These are phyloP conservation scores for Aleiodes sp. DNA, from an alignment of 1,140 invertebrate species.

Conservation along the genomic window DNA sequence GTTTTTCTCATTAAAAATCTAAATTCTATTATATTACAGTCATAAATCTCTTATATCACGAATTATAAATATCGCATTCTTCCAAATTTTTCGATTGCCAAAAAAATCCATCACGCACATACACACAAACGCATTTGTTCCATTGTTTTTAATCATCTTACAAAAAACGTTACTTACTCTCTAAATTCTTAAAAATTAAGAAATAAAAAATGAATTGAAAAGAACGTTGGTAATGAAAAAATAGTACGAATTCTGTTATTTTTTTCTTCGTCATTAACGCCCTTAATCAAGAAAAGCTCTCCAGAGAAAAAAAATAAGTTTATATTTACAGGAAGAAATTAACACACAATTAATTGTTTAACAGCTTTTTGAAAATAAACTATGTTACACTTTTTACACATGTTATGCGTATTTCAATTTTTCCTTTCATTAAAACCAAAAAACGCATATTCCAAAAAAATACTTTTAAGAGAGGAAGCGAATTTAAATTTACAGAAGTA, in stretches of 20 bases:
- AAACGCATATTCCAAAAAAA: no score
- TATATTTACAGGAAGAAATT: no score
- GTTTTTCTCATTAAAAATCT: constrained; percentile 34
- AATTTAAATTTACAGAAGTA: no score
- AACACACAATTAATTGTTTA: no score
- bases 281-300: neutral
- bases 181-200: constrained; percentile 30
- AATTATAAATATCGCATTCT: constrained; percentile 47
- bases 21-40: constrained; percentile 53
- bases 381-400: no score
- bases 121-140: neutral
- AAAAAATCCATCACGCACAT: neutral
- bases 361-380: no score
- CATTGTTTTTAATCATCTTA: constrained; percentile 3
- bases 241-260: neutral
- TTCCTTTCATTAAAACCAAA: no score
- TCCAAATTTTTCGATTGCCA: no score
- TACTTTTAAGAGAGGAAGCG: no score
- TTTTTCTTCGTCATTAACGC: neutral
- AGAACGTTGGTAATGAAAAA: constrained; percentile 28
- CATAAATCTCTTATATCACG: constrained; percentile 47
- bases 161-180: constrained; percentile 32
- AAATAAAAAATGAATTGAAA: constrained; percentile 35
- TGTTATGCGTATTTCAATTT: no score
- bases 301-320: no score